phyloP scores from a whole-genome alignment of 2,888 invertebrate species.

The Drosophila picticornis region DNA sequence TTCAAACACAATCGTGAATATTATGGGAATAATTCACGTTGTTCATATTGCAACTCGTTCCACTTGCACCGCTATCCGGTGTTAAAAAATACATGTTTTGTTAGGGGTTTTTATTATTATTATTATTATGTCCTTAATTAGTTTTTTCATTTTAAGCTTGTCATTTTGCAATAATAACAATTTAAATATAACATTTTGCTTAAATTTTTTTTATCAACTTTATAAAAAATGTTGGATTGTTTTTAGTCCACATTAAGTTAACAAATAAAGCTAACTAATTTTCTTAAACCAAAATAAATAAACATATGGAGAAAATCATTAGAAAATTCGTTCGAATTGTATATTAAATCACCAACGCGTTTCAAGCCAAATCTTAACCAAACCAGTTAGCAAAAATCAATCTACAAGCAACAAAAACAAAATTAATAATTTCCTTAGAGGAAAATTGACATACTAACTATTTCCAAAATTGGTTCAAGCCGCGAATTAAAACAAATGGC shows the following conservation, averaged over 20 bases:
- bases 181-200: neutral
- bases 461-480: neutral
- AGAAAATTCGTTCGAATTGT: neutral
- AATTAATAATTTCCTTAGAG: neutral
- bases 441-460: neutral
- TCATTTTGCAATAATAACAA: neutral
- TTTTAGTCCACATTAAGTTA: neutral
- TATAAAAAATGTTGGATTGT: neutral
- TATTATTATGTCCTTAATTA: no score
- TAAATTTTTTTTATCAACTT: neutral
- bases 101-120: neutral
- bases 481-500: neutral
- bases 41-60: neutral
- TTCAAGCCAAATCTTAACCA: neutral
- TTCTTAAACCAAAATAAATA: neutral
- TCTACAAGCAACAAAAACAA: neutral
- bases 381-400: neutral
- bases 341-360: neutral
- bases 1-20: no score
- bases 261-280: neutral
- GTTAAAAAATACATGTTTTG: neutral
- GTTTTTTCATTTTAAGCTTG: neutral
- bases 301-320: neutral
- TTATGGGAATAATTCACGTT: no score
- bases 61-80: neutral